phyloP scores from a whole-genome alignment of 2,797 vertebrate genomes.

The Pantherophis vulpinus region DNA sequence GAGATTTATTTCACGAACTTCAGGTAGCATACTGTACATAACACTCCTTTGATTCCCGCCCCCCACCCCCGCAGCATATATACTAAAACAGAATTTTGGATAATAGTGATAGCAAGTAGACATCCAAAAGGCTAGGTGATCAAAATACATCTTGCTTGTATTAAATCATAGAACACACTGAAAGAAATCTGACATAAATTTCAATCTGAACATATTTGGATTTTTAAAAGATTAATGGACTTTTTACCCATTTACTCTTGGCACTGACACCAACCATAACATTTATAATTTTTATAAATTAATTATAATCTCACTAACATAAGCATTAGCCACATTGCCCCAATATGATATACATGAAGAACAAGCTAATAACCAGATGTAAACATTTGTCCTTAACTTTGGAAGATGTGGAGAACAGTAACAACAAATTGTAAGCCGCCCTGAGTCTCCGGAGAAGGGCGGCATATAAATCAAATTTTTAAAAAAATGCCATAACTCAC shows the following conservation, averaged over 20 bases:
- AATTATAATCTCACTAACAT: not conserved
- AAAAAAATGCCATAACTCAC: not conserved
- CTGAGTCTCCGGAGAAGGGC: too few relatives aligned
- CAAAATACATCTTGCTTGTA: not conserved
- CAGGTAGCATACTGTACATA: not conserved
- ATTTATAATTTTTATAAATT: not conserved
- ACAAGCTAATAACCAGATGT: not conserved
- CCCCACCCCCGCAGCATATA: not conserved
- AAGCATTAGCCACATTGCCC: not conserved
- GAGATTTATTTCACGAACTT: not conserved
- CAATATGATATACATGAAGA: not conserved
- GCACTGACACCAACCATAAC: not conserved
- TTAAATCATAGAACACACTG: not conserved
- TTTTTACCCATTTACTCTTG: not conserved
- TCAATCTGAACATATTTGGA: not conserved
- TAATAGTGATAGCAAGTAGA: not conserved
- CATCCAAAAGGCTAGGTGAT: not conserved
- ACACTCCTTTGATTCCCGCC: not conserved
- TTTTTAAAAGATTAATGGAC: not conserved
- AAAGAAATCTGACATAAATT: not conserved
- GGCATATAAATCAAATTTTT: too few relatives aligned
- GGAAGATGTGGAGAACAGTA: not conserved
- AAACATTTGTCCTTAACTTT: not conserved
- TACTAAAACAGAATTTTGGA: not conserved
- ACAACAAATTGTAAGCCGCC: too few relatives aligned